Evolutionary conservation across 2,797 vertebrate species (phyloP).

Genomic region (Saguinus oedipus): DNA sequence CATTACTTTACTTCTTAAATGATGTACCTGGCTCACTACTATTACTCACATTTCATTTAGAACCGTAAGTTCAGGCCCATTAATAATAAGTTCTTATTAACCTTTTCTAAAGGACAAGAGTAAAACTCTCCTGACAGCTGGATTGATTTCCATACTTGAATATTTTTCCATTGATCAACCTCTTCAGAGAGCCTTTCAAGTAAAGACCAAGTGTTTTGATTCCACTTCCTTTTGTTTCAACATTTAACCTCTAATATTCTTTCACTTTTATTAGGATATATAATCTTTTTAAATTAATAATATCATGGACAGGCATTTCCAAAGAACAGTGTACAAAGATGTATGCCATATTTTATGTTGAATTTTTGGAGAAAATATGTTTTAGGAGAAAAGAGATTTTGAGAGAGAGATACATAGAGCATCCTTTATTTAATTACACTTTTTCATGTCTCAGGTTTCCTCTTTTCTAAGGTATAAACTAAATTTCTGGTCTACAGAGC

Average conservation of each 20-base stretch:
- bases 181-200: conserved; percentile 67
- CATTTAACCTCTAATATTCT: conserved; percentile 21
- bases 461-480: conserved; percentile 47
- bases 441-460: conserved; percentile 24
- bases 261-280: conserved; percentile 3
- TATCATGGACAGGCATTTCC: conserved; percentile 21
- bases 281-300: conserved; percentile 19
- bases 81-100: conserved; percentile 81
- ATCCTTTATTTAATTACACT: conserved; percentile 56
- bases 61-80: conserved; percentile 70
- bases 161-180: conserved; percentile 74
- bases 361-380: conserved; percentile 30
- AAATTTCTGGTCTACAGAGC: conserved; percentile 25
- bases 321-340: background rate
- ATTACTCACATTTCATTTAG: conserved; percentile 72
- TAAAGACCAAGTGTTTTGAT: conserved; percentile 69
- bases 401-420: background rate
- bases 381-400: conserved; percentile 29
- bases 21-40: conserved; percentile 53
- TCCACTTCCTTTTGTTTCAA: conserved; percentile 57
- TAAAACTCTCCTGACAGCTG: conserved; percentile 69
- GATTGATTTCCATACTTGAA: conserved; percentile 79
- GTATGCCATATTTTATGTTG: background rate
- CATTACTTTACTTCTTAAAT: conserved; percentile 55
- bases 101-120: conserved; percentile 80